These are phyloP conservation scores for Limulus polyphemus DNA, from an alignment of 2,888 invertebrate genomes.

Conservation along the genomic window DNA sequence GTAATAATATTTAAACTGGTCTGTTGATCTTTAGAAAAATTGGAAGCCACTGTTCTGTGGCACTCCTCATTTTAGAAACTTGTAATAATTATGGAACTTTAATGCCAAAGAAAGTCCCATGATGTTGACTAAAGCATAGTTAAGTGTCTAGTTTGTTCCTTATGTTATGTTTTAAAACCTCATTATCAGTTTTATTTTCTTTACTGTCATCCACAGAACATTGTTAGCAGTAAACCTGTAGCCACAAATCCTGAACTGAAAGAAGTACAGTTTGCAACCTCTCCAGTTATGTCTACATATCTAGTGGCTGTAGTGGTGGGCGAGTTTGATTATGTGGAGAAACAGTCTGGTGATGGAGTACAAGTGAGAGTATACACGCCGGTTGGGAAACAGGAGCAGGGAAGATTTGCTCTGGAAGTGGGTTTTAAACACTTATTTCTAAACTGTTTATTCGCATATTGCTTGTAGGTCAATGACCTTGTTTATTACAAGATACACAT, in stretches of 20 bases:
- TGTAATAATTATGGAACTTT: too few species aligned
- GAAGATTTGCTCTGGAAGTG: slow-evolving; percentile 78
- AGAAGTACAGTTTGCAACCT: slow-evolving; percentile 58
- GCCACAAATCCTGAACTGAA: slow-evolving; percentile 37
- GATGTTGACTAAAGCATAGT: too few species aligned
- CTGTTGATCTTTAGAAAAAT: too few species aligned
- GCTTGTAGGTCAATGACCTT: too few species aligned
- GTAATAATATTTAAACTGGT: too few species aligned
- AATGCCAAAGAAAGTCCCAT: too few species aligned
- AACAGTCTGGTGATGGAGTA: slow-evolving; percentile 65
- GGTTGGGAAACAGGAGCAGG: slow-evolving; percentile 80
- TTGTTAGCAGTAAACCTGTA: slow-evolving; percentile 12
- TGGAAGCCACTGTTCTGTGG: too few species aligned
- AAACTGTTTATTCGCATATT: slow-evolving; percentile 5
- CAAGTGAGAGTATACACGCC: slow-evolving; percentile 49
- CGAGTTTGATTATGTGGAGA: slow-evolving; percentile 87
- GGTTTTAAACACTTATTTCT: background rate
- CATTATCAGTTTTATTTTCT: too few species aligned
- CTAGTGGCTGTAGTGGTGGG: slow-evolving; percentile 87
- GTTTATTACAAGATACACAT: too few species aligned
- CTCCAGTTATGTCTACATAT: slow-evolving; percentile 92
- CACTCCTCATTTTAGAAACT: too few species aligned
- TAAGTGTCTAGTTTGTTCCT: too few species aligned
- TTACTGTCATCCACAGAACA: slow-evolving; percentile 5
- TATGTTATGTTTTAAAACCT: too few species aligned